A percentile compares a stretch with the other conserved stretches of the same genome.
Evolutionary conservation across 2,797 vertebrate species (phyloP).

Genomic region (Pogoniulus pusillus): DNA sequence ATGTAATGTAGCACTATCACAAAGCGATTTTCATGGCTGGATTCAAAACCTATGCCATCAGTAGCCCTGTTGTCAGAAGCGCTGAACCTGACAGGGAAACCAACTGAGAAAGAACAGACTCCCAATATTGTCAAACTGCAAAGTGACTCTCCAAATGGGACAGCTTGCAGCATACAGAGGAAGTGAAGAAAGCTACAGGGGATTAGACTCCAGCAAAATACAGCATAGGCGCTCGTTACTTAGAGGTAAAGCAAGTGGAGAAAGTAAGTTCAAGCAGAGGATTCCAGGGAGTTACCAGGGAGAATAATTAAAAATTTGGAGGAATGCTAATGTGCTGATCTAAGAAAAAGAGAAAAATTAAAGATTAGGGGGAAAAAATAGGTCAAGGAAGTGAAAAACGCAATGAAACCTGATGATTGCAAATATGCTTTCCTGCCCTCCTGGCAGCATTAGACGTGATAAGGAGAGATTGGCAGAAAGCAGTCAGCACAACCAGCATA

Average conservation of each 20-base stretch:
- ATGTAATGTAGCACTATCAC: constrained; percentile 7
- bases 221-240: neutral
- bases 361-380: neutral
- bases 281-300: neutral
- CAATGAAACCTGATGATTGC: neutral
- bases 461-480: constrained; percentile 21
- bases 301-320: constrained; percentile 37
- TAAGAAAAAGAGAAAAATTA: neutral
- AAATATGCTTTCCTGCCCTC: constrained; percentile 2
- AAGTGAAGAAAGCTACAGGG: neutral
- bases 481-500: neutral
- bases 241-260: neutral
- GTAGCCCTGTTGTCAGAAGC: constrained; percentile 5
- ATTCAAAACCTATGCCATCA: constrained; percentile 12
- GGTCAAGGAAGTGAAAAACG: constrained; percentile 16
- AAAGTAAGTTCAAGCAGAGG: neutral
- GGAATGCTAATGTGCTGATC: constrained; percentile 4
- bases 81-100: constrained; percentile 27
- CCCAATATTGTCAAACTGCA: neutral
- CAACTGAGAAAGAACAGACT: constrained; percentile 5
- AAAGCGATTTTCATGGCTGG: constrained; percentile 17
- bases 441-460: neutral
- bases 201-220: neutral
- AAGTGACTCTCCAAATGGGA: neutral
- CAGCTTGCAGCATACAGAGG: neutral